Evolutionary conservation across 2,888 invertebrate genomes (phyloP), one percentile per base, ranked within the genome.

Genomic region (Caenorhabditis sinica): DNA sequence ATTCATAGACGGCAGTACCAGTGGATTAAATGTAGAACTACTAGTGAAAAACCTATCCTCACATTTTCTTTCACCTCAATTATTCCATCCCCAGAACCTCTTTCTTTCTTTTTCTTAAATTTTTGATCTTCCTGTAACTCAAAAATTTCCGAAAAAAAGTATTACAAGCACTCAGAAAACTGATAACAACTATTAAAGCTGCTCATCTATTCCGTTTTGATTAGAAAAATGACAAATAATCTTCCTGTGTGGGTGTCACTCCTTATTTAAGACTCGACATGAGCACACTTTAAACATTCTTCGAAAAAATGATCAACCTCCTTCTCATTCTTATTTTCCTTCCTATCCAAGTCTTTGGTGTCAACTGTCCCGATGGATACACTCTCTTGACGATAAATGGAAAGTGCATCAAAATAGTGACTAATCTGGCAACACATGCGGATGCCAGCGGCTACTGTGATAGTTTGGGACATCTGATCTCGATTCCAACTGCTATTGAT

Each of bases 371-470:
- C 17, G 20, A 9, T 3, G 80, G 80, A 43, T 80, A 58, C 58
- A 43, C 53, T 15, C 28, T 45, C 28, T 45, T 71, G 63, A 66
- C 20, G 40, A 53, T n/a, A 25, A 51, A 65, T 8, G 49, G 49
- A 20, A 80, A 80, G 36, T 80, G 80, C 40, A 36, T 80, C 6
- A 23, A 36, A 56, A 1, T 72, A 23, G 65, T 65, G 58, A 66
- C 45, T 3, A 58, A 65, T 45, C 11, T 13, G 4, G 56, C 56
- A 1, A 65, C 15, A 17, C 79, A 79, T 49, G 17, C 66, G 15
- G 74, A 68, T 28, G 83, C 83, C 20, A 53, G 33, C 15, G 68
- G 61, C 40, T 68, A 45, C 30, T 83, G 83, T 45, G 15, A 40
- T 1, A 30, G 49, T 3, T 11, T 56, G 5, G 83, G 83, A 11